Evolutionary conservation across 2,113 vertebrate genomes (phyloP).

Genomic region (Neotoma lepida): DNA sequence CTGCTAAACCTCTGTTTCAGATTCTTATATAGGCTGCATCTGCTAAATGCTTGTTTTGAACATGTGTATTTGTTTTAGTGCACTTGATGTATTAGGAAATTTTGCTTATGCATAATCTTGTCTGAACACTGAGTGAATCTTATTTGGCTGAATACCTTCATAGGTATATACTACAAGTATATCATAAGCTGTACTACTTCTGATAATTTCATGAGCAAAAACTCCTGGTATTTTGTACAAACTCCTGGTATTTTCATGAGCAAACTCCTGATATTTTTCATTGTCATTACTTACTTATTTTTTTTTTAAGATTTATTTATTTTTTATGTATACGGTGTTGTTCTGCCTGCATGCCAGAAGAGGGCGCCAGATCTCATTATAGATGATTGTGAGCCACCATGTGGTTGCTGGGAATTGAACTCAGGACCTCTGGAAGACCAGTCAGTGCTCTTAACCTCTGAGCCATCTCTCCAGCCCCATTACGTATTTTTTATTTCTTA

Average conservation of each 20-base stretch:
- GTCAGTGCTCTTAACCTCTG: too few species aligned
- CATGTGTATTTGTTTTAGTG: slow-evolving; percentile 2
- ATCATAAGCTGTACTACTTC: background rate
- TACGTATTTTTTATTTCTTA: background rate
- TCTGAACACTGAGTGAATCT: background rate
- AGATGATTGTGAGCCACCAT: too few species aligned
- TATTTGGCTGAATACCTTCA: background rate
- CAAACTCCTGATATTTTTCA: background rate
- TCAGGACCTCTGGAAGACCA: too few species aligned
- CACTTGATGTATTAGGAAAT: slow-evolving; percentile 16
- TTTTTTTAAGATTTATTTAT: too few species aligned
- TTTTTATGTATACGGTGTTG: too few species aligned
- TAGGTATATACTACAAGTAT: background rate
- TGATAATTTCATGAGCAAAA: background rate
- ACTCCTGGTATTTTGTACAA: too few species aligned
- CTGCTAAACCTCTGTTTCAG: background rate
- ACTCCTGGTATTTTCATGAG: background rate
- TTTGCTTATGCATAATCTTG: background rate
- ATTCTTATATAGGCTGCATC: background rate
- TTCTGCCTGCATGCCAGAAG: too few species aligned
- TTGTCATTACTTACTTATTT: background rate
- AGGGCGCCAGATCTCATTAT: too few species aligned
- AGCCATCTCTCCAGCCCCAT: too few species aligned
- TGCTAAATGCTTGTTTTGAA: background rate
- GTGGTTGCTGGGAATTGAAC: too few species aligned